Evolutionary conservation across 1,140 invertebrate genomes (phyloP).

Genomic region (Drosophila ironensis): DNA sequence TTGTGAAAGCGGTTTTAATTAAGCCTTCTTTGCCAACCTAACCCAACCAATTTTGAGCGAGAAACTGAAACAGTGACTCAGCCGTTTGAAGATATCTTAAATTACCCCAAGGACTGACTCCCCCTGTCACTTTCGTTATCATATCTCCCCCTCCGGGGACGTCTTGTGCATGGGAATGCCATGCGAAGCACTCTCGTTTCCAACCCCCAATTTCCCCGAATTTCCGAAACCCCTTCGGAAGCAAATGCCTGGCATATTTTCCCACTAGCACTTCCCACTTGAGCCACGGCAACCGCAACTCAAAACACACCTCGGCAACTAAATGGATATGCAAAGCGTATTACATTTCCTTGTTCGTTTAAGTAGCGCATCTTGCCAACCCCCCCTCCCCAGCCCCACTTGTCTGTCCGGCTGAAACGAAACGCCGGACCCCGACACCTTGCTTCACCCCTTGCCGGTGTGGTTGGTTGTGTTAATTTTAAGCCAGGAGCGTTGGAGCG

Average conservation of each 20-base stretch:
- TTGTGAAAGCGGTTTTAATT: slow-evolving; percentile 34
- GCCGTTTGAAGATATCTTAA: neutral
- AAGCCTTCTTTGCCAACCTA: neutral
- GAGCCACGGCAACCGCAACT: slow-evolving; percentile 37
- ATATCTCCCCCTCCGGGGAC: slow-evolving; percentile 2
- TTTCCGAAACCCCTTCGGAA: slow-evolving; percentile 13
- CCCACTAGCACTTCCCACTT: slow-evolving; percentile 20
- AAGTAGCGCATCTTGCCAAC: neutral
- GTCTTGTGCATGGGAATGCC: slow-evolving; percentile 24
- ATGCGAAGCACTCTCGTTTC: slow-evolving; percentile 3
- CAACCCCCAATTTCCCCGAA: slow-evolving; percentile 30
- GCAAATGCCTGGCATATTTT: slow-evolving; percentile 26
- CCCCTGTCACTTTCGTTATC: slow-evolving; percentile 9
- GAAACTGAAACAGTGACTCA: neutral
- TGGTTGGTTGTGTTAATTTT: slow-evolving; percentile 76
- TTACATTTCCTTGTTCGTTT: slow-evolving; percentile 26
- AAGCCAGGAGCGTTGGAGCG: slow-evolving; percentile 30
- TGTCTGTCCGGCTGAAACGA: slow-evolving; percentile 63
- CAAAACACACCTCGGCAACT: slow-evolving; percentile 40
- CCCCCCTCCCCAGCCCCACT: too few relatives aligned
- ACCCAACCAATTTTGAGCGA: neutral
- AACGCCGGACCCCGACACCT: slow-evolving; percentile 52
- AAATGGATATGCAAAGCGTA: slow-evolving; percentile 51
- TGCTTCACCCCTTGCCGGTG: slow-evolving; percentile 20
- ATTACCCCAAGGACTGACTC: neutral